Evolutionary conservation across 2,797 vertebrate genomes (phyloP).

Genomic region (Gephyroberyx darwinii): DNA sequence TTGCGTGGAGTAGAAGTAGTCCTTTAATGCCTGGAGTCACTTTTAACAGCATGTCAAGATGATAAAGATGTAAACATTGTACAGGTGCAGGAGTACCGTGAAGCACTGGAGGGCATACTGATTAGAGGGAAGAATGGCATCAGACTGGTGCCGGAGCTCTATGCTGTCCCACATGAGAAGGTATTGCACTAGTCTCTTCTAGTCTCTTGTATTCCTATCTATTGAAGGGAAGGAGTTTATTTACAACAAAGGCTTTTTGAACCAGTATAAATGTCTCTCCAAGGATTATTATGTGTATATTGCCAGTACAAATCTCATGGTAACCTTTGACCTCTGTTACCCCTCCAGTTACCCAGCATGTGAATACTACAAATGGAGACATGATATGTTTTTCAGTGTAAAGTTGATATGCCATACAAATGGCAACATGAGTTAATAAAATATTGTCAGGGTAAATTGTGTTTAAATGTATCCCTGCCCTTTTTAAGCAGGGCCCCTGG

Average conservation of each 20-base stretch:
- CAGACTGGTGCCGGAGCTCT: slow-evolving; percentile 92
- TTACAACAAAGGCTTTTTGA: too few species aligned
- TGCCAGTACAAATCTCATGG: too few species aligned
- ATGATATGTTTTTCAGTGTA: too few species aligned
- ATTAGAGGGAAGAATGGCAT: slow-evolving; percentile 93
- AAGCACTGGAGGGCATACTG: slow-evolving; percentile 93
- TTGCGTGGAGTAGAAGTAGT: too few species aligned
- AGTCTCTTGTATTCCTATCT: neutral
- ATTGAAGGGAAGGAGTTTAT: too few species aligned
- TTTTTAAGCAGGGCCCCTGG: neutral
- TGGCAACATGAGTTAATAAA: neutral
- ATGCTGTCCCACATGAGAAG: slow-evolving; percentile 91
- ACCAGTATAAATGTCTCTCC: too few species aligned
- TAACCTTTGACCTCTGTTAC: too few species aligned
- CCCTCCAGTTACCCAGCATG: too few species aligned
- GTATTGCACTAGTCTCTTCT: slow-evolving; percentile 65
- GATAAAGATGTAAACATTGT: slow-evolving; percentile 1
- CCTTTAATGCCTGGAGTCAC: neutral
- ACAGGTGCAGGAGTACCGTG: slow-evolving; percentile 94
- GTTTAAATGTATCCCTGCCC: too few species aligned
- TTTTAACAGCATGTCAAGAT: neutral
- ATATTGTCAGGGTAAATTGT: neutral
- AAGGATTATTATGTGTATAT: too few species aligned
- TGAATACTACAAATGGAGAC: too few species aligned
- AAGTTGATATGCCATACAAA: neutral